Percentiles rank a stretch among this genome's conserved stretches.
Evolutionary conservation across 1,140 invertebrate genomes (phyloP).

Genomic region (Scylla paramamosain): DNA sequence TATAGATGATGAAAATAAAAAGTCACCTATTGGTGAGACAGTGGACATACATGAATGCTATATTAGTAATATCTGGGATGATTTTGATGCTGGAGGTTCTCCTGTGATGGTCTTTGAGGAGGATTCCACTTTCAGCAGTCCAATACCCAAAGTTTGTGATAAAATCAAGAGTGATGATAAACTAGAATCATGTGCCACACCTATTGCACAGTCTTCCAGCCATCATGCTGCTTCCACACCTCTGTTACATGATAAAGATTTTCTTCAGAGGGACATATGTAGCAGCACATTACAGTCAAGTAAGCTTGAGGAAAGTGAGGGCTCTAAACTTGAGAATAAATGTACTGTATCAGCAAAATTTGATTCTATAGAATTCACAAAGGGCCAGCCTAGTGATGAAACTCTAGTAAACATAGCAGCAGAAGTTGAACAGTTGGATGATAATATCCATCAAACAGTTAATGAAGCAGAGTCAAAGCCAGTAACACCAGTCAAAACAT

Average conservation of each 20-base stretch:
- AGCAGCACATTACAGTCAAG: background rate
- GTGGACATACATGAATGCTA: background rate
- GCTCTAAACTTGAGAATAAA: too few relatives aligned
- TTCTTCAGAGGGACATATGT: background rate
- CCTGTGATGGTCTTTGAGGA: background rate
- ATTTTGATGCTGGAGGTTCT: slow-evolving; percentile 60
- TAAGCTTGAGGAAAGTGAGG: background rate
- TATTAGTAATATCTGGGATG: slow-evolving; percentile 69
- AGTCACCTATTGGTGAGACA: background rate
- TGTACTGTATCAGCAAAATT: background rate
- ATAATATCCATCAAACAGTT: background rate
- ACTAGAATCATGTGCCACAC: background rate
- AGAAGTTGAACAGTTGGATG: slow-evolving; percentile 51
- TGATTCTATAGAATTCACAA: background rate
- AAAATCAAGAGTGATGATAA: background rate
- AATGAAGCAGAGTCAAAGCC: background rate
- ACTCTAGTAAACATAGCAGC: slow-evolving; percentile 39
- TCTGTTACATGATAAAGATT: background rate
- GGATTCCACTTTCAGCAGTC: background rate
- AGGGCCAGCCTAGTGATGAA: slow-evolving; percentile 14
- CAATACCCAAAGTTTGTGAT: background rate
- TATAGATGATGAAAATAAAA: slow-evolving; percentile 16
- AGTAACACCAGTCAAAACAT: background rate
- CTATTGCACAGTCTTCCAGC: background rate
- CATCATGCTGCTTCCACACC: background rate